Evolutionary conservation across 2,888 invertebrate genomes (phyloP).

Genomic region (Dryadula phaetusa): DNA sequence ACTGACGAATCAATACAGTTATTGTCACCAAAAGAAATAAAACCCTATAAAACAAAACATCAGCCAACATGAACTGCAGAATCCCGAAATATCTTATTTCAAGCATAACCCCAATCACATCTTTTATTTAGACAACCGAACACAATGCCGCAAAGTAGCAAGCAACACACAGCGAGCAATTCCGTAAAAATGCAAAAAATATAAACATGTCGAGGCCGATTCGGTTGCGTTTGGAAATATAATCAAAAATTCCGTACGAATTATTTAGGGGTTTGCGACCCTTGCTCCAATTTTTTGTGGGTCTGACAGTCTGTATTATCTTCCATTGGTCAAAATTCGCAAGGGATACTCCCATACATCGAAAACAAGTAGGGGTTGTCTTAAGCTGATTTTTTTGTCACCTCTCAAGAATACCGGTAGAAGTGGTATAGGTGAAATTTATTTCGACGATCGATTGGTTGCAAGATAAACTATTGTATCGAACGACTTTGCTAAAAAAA

Average conservation of each 20-base stretch:
- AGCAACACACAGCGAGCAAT: constrained; percentile 30
- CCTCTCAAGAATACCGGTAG: background rate
- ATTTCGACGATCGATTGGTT: constrained; percentile 20
- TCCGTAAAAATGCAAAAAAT: constrained; percentile 33
- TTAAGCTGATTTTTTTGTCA: constrained; percentile 45
- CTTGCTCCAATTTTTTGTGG: constrained; percentile 68
- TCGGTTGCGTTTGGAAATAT: constrained; percentile 52
- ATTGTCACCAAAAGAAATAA: no score
- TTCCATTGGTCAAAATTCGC: constrained; percentile 63
- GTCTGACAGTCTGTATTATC: constrained; percentile 57
- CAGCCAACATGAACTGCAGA: no score
- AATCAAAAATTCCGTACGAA: constrained; percentile 52
- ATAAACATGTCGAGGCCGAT: constrained; percentile 49
- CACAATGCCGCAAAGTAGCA: constrained; percentile 26
- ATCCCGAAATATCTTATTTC: background rate
- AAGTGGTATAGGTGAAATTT: constrained; percentile 17
- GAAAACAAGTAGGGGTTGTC: constrained; percentile 54
- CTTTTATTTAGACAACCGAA: constrained; percentile 25
- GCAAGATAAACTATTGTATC: constrained; percentile 38
- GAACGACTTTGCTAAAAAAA: background rate
- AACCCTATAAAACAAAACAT: background rate
- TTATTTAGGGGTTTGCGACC: constrained; percentile 54
- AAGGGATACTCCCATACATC: constrained; percentile 64
- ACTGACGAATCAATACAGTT: no score
- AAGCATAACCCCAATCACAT: constrained; percentile 27